These are phyloP conservation scores for Gonatopus flavifemur DNA, from an alignment of 1,140 invertebrate genomes.

Conservation along the genomic window DNA sequence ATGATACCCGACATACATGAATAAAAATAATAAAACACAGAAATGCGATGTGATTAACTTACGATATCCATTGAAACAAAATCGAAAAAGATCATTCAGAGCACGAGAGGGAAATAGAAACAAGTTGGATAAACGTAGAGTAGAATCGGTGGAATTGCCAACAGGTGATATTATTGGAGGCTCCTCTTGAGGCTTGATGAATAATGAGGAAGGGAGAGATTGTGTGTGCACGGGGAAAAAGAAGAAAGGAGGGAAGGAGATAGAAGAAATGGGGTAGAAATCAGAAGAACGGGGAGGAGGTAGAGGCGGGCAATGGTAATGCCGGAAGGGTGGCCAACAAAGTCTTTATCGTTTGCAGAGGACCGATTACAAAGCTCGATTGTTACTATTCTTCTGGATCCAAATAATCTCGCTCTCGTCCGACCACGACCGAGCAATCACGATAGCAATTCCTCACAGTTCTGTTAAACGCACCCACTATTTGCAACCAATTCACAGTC, in stretches of 20 bases:
- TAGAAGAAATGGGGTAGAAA: not conserved
- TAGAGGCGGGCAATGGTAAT: conserved; percentile 8
- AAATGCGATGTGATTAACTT: no score
- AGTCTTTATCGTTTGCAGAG: conserved; percentile 43
- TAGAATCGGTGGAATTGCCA: conserved; percentile 27
- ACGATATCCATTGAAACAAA: no score
- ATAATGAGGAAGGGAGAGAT: conserved; percentile 34
- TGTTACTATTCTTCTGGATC: conserved; percentile 37
- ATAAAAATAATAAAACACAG: no score
- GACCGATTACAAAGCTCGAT: conserved; percentile 44
- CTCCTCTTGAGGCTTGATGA: conserved; percentile 25
- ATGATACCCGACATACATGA: no score
- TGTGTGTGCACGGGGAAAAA: conserved; percentile 18
- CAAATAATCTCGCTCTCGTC: conserved; percentile 31
- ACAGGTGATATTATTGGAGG: conserved; percentile 39
- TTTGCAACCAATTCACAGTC: not conserved
- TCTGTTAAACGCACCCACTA: not conserved
- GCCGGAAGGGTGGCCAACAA: conserved; percentile 35
- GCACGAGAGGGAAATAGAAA: not conserved
- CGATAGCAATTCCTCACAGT: conserved; percentile 13
- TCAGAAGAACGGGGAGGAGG: conserved; percentile 2
- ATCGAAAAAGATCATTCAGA: no score
- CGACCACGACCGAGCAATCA: conserved; percentile 11
- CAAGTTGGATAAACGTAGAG: conserved; percentile 5
- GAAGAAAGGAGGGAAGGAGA: not conserved